These are phyloP conservation scores for Choloepus didactylus DNA, from an alignment of 2,797 vertebrate species.

Conservation along the genomic window DNA sequence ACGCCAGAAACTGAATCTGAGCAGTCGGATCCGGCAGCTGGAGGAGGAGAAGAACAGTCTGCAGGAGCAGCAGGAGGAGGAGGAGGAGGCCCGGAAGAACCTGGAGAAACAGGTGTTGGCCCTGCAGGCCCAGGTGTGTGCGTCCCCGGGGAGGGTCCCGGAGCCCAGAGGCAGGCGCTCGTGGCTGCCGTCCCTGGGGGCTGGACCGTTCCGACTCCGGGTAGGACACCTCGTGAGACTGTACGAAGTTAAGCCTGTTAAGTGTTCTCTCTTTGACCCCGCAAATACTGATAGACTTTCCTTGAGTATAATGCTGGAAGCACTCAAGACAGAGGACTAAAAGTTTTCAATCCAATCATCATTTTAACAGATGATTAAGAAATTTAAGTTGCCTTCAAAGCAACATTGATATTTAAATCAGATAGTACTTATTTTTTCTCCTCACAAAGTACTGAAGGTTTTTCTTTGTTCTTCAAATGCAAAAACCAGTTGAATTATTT, in stretches of 20 bases:
- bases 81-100: slow-evolving; percentile 95
- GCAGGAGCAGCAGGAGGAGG: slow-evolving; percentile 98
- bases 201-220: not conserved
- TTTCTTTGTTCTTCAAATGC: slow-evolving; percentile 29
- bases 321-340: not conserved
- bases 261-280: slow-evolving; percentile 5
- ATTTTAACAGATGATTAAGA: not conserved
- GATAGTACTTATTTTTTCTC: not conserved
- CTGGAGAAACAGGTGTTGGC: slow-evolving; percentile 96
- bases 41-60: slow-evolving; percentile 96
- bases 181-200: accelerated
- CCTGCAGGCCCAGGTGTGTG: slow-evolving; percentile 93
- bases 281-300: not conserved
- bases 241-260: slow-evolving; percentile 22
- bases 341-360: not conserved
- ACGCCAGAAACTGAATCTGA: slow-evolving; percentile 97
- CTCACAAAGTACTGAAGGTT: not conserved
- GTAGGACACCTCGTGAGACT: slow-evolving; percentile 42
- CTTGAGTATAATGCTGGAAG: not conserved
- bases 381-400: not conserved
- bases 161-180: not conserved
- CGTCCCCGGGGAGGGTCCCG: accelerated
- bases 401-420: not conserved
- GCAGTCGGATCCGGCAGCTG: slow-evolving; percentile 96
- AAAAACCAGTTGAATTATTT: not conserved